Evolutionary conservation across 2,888 invertebrate species (phyloP), one percentile per base, ranked within the genome.

Genomic region (Mactromeris polynyma): DNA sequence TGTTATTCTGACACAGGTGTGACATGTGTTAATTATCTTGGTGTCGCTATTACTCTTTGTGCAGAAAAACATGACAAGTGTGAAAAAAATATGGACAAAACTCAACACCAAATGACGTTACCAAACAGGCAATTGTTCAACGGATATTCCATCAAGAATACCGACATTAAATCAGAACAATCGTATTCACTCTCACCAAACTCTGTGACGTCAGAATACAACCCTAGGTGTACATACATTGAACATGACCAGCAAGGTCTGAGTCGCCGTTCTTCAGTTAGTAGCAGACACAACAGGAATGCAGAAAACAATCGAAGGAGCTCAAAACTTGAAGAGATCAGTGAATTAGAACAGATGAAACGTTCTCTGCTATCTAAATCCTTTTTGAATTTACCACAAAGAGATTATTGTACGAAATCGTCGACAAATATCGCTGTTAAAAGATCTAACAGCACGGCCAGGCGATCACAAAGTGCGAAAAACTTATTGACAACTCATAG

Each of bases 301-400:
- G 26, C 2, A 26, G 2, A 2, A 64, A 64, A 9, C 26, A 26
- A n/a, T 6, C 58, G 58, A 64, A 64, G 26, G 26, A 64, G 58
- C 2, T 64, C 58, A 9, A 64, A 26, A n/a, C 11, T 11, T 64
- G 26, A 64, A 26, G 58, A 64, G 26, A 64, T 64, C 58, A 64
- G 58, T 26, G 58, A 64, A n/a, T 64, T 64, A 64, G 58, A 64
- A 64, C 9, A 64, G 11, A 64, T 64, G 58, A 64, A 64, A 64
- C 58, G 58, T 21, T 64, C 58, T 26, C 9, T 64, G 26, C n/a
- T 64, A 26, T 64, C 58, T 9, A 64, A 64, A 64, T 64, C 58
- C 26, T 64, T 64, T 64, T 26, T 64, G 26, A 64, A 64, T 64
- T 64, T 64, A 64, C 58, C 26, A 26, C 58, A 26, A 9, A n/a